Percentiles rank a stretch among this genome's conserved stretches.
These are phyloP conservation scores for Trematomus bernacchii DNA, from an alignment of 2,797 vertebrate genomes.

Conservation along the genomic window DNA sequence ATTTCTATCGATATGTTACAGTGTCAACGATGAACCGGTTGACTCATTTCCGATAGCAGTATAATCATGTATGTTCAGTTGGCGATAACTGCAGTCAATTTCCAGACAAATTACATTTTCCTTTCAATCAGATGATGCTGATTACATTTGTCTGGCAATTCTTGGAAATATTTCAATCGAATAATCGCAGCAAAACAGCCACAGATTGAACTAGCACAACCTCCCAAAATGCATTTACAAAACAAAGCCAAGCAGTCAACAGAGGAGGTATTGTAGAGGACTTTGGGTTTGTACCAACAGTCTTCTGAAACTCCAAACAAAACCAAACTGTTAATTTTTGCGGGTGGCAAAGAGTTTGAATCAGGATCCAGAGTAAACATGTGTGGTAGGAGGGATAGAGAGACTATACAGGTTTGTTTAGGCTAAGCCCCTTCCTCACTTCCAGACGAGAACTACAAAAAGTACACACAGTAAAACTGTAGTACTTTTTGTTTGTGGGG, in stretches of 20 bases:
- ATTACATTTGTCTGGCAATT: constrained; percentile 55
- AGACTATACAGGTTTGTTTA: constrained; percentile 66
- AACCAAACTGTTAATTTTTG: constrained; percentile 71
- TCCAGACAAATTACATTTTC: constrained; percentile 68
- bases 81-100: constrained; percentile 49
- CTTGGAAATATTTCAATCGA: constrained; percentile 38
- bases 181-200: constrained; percentile 65
- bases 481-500: constrained; percentile 49
- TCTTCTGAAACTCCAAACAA: constrained; percentile 62
- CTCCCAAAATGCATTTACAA: constrained; percentile 58
- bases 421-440: constrained; percentile 61
- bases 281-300: constrained; percentile 67
- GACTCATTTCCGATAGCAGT: constrained; percentile 33
- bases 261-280: constrained; percentile 71
- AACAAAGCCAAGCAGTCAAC: constrained; percentile 60
- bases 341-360: constrained; percentile 67
- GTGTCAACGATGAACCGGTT: constrained; percentile 20
- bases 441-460: constrained; percentile 52
- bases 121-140: constrained; percentile 44
- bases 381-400: constrained; percentile 11
- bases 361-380: constrained; percentile 65
- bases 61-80: constrained; percentile 41
- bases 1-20: constrained; percentile 7
- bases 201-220: constrained; percentile 53
- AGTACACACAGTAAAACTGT: constrained; percentile 48